Percentiles rank a stretch among this genome's conserved stretches.
phyloP scores from a whole-genome alignment of 2,797 vertebrate genomes.

The Trachops cirrhosus region DNA sequence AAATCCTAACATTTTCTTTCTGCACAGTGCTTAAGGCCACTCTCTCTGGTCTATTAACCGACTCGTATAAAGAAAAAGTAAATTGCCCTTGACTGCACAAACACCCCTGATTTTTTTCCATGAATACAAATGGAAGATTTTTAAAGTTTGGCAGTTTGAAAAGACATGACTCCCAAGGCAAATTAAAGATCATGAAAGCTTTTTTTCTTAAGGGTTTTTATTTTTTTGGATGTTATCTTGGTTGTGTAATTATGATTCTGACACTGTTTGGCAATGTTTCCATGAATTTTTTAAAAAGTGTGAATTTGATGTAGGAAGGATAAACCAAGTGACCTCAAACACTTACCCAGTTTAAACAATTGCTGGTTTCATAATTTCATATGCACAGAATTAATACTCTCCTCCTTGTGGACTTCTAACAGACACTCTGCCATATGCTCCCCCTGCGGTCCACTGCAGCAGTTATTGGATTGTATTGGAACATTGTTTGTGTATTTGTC shows the following conservation, averaged over 20 bases:
- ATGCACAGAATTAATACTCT: not conserved
- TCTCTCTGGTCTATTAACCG: conserved; percentile 69
- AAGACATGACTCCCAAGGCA: conserved; percentile 68
- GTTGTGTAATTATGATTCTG: conserved; percentile 57
- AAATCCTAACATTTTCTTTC: conserved; percentile 52
- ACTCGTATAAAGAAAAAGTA: conserved; percentile 58
- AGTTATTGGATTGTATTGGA: not conserved
- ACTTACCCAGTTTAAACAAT: conserved; percentile 8
- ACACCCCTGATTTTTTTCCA: conserved; percentile 54
- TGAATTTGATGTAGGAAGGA: conserved; percentile 48
- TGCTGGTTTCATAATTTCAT: conserved; percentile 33
- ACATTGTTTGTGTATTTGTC: not conserved
- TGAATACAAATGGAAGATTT: conserved; percentile 72
- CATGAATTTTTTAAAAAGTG: conserved; percentile 48
- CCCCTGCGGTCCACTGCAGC: not conserved
- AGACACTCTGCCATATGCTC: conserved; percentile 9
- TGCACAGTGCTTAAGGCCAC: conserved; percentile 57
- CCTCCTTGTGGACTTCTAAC: not conserved
- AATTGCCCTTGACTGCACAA: conserved; percentile 72
- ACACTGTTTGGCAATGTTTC: conserved; percentile 42
- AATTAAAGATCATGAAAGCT: conserved; percentile 64
- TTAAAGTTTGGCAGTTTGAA: conserved; percentile 64
- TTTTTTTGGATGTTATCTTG: not conserved
- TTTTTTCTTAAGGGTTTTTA: not conserved
- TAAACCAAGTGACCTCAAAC: conserved; percentile 55